Evolutionary conservation across 2,797 vertebrate genomes (phyloP).

Genomic region (Mastacembelus armatus): DNA sequence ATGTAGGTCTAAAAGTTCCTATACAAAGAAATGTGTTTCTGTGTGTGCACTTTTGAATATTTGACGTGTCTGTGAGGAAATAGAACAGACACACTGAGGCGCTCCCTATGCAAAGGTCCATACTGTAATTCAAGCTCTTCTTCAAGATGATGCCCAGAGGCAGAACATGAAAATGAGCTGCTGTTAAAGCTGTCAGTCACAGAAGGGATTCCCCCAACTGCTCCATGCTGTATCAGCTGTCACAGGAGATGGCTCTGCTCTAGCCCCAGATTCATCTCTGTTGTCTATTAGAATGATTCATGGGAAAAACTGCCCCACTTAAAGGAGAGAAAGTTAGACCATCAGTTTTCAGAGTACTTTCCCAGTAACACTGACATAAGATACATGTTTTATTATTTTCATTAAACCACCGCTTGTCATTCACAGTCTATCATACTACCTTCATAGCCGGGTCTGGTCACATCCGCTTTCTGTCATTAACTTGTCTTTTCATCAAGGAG

Average conservation of each 20-base stretch:
- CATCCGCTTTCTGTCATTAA: constrained; percentile 24
- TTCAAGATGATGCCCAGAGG: constrained; percentile 20
- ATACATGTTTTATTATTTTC: not conserved
- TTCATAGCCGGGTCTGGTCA: constrained; percentile 23
- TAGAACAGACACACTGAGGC: constrained; percentile 4
- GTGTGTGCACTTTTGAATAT: no score
- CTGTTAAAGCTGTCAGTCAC: constrained; percentile 51
- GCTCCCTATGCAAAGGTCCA: constrained; percentile 10
- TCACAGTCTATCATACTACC: not conserved
- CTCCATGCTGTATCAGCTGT: constrained; percentile 1
- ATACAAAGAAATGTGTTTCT: no score
- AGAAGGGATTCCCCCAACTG: constrained; percentile 15
- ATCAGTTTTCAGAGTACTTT: not conserved
- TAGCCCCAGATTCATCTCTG: constrained; percentile 40
- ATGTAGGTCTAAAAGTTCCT: no score
- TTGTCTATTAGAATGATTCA: constrained; percentile 39
- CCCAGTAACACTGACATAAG: not conserved
- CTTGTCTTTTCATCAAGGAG: not conserved
- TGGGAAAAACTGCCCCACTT: constrained; percentile 34
- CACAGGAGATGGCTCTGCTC: constrained; percentile 23
- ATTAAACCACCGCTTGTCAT: constrained; percentile 17
- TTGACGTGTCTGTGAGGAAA: constrained; percentile 23
- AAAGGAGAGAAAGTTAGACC: constrained; percentile 14
- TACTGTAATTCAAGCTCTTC: no score
- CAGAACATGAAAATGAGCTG: constrained; percentile 50